Percentiles rank a stretch among this genome's conserved stretches.
phyloP scores from a whole-genome alignment of 2,888 invertebrate genomes.

The Scaptomyza polygonia region DNA sequence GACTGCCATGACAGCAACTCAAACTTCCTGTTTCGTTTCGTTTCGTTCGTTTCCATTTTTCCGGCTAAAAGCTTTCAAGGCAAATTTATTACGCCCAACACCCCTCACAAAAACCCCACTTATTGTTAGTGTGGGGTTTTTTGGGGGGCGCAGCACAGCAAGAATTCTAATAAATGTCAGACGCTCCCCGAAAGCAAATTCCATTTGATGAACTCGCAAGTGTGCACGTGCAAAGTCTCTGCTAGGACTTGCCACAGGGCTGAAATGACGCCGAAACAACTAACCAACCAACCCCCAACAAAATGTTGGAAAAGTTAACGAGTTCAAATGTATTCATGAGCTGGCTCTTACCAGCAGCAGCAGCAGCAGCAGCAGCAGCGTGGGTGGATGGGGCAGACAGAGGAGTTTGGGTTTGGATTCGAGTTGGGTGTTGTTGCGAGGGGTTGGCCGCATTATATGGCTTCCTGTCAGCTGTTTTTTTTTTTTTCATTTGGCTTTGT shows the following conservation, averaged over 20 bases:
- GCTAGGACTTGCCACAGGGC: slow-evolving; percentile 49
- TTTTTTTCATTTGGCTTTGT: slow-evolving; percentile 1
- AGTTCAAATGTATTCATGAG: slow-evolving; percentile 84
- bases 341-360: slow-evolving; percentile 67
- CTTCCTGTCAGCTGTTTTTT: slow-evolving; percentile 73
- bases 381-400: slow-evolving; percentile 22
- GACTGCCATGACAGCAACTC: slow-evolving; percentile 44
- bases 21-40: slow-evolving; percentile 48
- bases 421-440: slow-evolving; percentile 18
- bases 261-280: slow-evolving; percentile 38
- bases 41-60: background rate
- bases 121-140: no score
- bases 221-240: slow-evolving; percentile 78
- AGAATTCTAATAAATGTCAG: slow-evolving; percentile 81
- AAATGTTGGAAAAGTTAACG: slow-evolving; percentile 79
- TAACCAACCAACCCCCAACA: slow-evolving; percentile 69
- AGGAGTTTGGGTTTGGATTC: slow-evolving; percentile 32
- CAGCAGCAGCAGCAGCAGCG: no score
- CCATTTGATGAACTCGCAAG: slow-evolving; percentile 81
- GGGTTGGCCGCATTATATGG: slow-evolving; percentile 36
- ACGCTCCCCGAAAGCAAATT: slow-evolving; percentile 70
- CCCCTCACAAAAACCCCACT: background rate
- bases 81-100: slow-evolving; percentile 54
- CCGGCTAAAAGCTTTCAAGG: slow-evolving; percentile 62
- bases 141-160: slow-evolving; percentile 33